Base-by-base conservation (phyloP, 2,888 invertebrate species). In the Hirtodrosophila alboralis region DNA sequence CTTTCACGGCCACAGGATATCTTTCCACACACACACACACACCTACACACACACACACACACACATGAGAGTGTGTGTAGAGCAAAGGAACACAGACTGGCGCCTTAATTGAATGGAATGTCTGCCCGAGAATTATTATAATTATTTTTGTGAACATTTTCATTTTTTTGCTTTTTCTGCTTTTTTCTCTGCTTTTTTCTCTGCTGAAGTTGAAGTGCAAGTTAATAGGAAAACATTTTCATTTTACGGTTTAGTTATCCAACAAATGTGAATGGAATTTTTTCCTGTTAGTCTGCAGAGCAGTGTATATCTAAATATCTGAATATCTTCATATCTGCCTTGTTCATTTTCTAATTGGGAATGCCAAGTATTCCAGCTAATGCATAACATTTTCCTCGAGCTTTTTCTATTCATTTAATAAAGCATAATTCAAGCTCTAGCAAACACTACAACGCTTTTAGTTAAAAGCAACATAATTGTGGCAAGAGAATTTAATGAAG, bases 21-120 rank as follows among this genome's bases (percentile, higher is more conserved):
- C 51, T 41, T 16, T 28, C 14, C 16, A 36, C 40, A 16, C 8
- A 37, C 21, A 14, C 37, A 30, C 16, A 37, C 23, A 10, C 33
- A 23, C 26, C 8, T 8, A 23, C 7, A 23, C 23, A 23, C 30
- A 31, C 23, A 13, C 44, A 8, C 13, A 34, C 26, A 28, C 23
- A 28, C 23, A 28, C 10, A 14, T 8, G 9, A n/a, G n/a, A n/a
- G n/a, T n/a, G n/a, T n/a, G n/a, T n/a, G n/a, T n/a, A n/a, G n/a
- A 4, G n/a, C 8, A 1, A 1, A 6, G 7, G 12, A 5, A 5
- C 10, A 34, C 28, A 44, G 31, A 38, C 53, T 36, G 47, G 45
- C 44, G 26, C 23, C 59, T 34, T 72, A 72, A 72, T 69, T 72
- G 54, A 60, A 43, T 66, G 45, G 34, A 69, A 56, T 72, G 53